Percentiles rank a stretch among this genome's conserved stretches.
Evolutionary conservation across 2,797 vertebrate species (phyloP).

Genomic region (Cheirogaleus major): DNA sequence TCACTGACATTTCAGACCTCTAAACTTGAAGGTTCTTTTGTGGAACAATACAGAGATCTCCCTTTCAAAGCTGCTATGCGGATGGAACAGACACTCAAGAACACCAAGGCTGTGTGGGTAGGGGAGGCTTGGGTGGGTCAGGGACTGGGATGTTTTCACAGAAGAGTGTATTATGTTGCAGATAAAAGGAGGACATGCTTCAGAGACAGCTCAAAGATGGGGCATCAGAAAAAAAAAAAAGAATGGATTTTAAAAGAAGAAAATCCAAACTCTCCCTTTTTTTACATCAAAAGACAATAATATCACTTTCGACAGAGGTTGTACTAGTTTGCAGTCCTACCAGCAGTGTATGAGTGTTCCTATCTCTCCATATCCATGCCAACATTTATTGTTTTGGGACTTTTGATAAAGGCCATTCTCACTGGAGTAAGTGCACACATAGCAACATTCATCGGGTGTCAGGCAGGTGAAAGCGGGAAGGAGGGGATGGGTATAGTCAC

Average conservation of each 20-base stretch:
- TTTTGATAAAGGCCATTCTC: too few species aligned
- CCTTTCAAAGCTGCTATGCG: background rate
- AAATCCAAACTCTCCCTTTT: background rate
- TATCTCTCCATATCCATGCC: too few species aligned
- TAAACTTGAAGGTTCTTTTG: background rate
- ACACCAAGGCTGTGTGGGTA: background rate
- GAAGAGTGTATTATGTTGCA: background rate
- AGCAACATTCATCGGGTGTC: too few species aligned
- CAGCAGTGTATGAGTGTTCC: too few species aligned
- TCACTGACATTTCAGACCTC: background rate
- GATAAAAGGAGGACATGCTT: slow-evolving; percentile 32
- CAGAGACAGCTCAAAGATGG: background rate
- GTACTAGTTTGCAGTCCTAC: too few species aligned
- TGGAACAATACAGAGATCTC: background rate
- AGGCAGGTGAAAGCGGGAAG: too few species aligned
- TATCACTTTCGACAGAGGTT: too few species aligned
- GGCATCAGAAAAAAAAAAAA: background rate
- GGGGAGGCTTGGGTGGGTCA: background rate
- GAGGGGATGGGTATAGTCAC: too few species aligned
- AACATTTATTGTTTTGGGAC: too few species aligned
- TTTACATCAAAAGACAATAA: slow-evolving; percentile 1
- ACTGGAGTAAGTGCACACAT: too few species aligned
- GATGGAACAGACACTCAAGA: background rate
- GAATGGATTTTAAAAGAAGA: background rate
- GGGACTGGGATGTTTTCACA: background rate